Conservation (phyloP, 1,140 invertebrate genomes). For the Rhagoletis zephyria region DNA sequence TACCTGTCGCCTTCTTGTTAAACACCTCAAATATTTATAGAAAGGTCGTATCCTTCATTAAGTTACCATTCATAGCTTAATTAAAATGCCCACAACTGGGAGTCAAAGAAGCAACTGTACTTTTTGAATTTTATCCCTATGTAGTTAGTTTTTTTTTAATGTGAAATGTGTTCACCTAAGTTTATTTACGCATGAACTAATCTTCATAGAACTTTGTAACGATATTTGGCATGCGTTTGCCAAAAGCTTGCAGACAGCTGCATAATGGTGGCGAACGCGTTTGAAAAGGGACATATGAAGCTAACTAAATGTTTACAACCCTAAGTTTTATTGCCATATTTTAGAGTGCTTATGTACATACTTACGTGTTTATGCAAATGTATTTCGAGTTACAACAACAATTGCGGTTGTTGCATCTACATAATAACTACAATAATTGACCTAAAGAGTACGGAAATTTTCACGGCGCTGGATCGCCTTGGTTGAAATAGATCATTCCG, state of each 20-base stretch:
- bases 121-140: no score
- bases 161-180: no score
- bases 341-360: neutral
- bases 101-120: no score
- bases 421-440: slow-evolving; percentile 25
- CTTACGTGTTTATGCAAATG: neutral
- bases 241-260: neutral
- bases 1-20: no score
- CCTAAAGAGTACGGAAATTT: neutral
- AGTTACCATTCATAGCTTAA: no score
- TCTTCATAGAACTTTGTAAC: no score
- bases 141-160: no score
- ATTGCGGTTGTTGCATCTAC: neutral
- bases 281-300: neutral
- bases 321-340: neutral
- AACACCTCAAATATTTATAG: no score
- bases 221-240: neutral
- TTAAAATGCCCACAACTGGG: no score
- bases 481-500: neutral
- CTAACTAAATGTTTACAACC: neutral
- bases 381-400: neutral
- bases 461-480: slow-evolving; percentile 3
- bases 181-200: no score
- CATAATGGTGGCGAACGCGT: neutral
- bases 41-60: no score